Conservation (phyloP, 2,888 invertebrate genomes). For the Idaea biselata region DNA sequence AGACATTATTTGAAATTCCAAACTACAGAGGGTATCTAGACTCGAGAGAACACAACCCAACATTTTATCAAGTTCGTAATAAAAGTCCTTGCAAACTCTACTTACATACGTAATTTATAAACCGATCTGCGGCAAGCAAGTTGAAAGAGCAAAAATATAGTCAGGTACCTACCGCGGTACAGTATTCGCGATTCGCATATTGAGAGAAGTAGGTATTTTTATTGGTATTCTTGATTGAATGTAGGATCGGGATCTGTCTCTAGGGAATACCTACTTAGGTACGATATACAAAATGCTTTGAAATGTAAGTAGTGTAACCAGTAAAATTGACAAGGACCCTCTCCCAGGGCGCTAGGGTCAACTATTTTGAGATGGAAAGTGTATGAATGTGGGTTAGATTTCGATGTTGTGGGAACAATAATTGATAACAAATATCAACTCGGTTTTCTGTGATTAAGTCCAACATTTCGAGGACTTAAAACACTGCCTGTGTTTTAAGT, state of each 20-base stretch:
- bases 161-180: neutral
- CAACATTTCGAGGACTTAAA: no score
- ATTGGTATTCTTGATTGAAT: neutral
- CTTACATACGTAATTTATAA: neutral
- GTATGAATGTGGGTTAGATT: no score
- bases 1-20: neutral
- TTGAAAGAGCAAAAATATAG: neutral
- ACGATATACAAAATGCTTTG: neutral
- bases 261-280: neutral
- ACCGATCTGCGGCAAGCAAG: neutral
- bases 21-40: neutral
- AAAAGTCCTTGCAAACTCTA: neutral
- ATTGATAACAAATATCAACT: no score
- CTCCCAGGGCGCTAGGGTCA: no score
- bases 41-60: neutral
- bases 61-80: neutral
- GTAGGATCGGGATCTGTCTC: neutral
- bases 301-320: neutral
- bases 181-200: neutral
- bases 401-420: no score
- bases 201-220: neutral
- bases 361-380: no score
- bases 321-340: no score
- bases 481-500: no score
- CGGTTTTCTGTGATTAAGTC: no score